Percentiles rank a stretch among this genome's conserved stretches.
Evolutionary conservation across 1,140 invertebrate genomes (phyloP).

Genomic region (Homalodisca vitripennis): DNA sequence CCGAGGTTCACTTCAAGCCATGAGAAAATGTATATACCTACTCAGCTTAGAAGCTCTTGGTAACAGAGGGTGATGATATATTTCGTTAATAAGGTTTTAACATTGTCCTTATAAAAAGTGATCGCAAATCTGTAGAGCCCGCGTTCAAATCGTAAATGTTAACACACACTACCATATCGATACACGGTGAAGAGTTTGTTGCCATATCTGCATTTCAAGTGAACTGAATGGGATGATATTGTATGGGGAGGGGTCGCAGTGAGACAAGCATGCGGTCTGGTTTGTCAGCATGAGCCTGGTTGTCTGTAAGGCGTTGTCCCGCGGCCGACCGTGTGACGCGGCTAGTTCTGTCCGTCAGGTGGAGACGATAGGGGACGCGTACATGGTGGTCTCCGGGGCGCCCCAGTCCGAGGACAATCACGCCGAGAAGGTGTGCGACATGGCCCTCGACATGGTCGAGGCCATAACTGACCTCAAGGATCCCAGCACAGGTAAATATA

Average conservation of each 20-base stretch:
- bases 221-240: too few species aligned
- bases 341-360: slow-evolving; percentile 59
- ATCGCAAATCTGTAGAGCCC: too few species aligned
- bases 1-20: too few species aligned
- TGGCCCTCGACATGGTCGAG: slow-evolving; percentile 95
- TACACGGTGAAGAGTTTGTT: too few species aligned
- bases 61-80: too few species aligned
- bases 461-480: slow-evolving; percentile 88
- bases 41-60: too few species aligned
- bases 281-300: slow-evolving; percentile 7
- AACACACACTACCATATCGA: too few species aligned
- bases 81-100: too few species aligned
- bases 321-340: neutral
- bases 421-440: slow-evolving; percentile 91
- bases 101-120: too few species aligned
- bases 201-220: too few species aligned
- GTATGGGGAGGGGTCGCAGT: neutral
- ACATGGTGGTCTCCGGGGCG: slow-evolving; percentile 95
- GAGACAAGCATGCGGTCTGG: neutral
- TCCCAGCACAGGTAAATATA: slow-evolving; percentile 81
- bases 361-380: slow-evolving; percentile 95
- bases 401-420: slow-evolving; percentile 88
- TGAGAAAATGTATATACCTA: too few species aligned
- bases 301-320: slow-evolving; percentile 6
- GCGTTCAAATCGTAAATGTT: too few species aligned